Percentiles rank a stretch among this genome's conserved stretches.
phyloP scores from a whole-genome alignment of 1,140 invertebrate species.

The Zophobas morio region DNA sequence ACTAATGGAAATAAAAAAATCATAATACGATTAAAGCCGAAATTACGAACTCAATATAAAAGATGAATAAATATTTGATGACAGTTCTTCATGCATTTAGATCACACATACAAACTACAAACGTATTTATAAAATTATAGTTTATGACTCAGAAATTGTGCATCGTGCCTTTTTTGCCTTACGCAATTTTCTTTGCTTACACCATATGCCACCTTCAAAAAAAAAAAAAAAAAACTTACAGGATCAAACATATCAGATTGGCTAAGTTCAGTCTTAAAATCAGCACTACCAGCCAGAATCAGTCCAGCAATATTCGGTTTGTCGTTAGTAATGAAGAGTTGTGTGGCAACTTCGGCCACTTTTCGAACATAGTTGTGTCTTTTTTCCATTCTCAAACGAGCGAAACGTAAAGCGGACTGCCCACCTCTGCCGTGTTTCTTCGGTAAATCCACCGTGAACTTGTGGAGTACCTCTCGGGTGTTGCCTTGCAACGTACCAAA shows the following conservation, averaged over 20 bases:
- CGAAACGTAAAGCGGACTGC: constrained; percentile 99
- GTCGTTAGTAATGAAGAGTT: constrained; percentile 97
- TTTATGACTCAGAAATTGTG: neutral
- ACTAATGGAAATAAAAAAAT: no score
- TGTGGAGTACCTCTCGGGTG: constrained; percentile 93
- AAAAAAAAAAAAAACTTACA: constrained; percentile 74
- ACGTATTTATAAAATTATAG: no score
- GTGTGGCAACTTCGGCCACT: constrained; percentile 98
- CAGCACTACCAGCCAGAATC: constrained; percentile 98
- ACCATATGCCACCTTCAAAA: neutral
- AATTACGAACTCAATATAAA: no score
- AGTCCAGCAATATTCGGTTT: constrained; percentile 98
- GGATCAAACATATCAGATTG: constrained; percentile 99
- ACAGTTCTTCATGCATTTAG: no score
- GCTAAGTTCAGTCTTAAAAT: constrained; percentile 99
- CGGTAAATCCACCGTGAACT: constrained; percentile 99
- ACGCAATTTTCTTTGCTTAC: neutral
- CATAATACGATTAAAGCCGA: no score
- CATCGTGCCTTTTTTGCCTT: neutral
- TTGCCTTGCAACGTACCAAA: constrained; percentile 97
- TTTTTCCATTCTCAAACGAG: constrained; percentile 99
- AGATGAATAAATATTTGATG: no score
- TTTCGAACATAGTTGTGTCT: constrained; percentile 99
- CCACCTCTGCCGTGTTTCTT: constrained; percentile 99
- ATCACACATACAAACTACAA: no score